These are phyloP conservation scores for Halcyon malimbica DNA, from an alignment of 2,113 vertebrate genomes.

Conservation along the genomic window DNA sequence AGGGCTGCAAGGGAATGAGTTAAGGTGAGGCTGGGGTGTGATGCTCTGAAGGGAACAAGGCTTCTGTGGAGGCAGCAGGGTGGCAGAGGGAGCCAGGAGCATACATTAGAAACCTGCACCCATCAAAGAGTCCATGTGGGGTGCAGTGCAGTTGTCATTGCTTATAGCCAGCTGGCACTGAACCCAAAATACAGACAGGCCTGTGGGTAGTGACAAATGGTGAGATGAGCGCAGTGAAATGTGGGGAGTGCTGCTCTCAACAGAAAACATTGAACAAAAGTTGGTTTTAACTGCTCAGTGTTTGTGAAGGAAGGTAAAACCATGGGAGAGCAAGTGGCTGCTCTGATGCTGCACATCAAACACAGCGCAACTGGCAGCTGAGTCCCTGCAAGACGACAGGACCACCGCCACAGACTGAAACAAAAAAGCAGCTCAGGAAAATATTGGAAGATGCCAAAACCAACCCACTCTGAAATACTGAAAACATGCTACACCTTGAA, in stretches of 20 bases:
- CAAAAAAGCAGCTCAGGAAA: not conserved
- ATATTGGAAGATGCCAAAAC: not conserved
- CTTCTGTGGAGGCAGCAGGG: not conserved
- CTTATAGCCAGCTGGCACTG: not conserved
- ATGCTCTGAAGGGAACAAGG: not conserved
- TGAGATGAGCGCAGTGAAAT: not conserved
- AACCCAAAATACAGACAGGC: not conserved
- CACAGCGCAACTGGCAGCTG: not conserved
- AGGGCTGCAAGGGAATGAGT: not conserved
- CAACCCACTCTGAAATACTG: not conserved
- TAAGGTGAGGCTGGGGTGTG: not conserved
- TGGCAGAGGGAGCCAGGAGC: not conserved
- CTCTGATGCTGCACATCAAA: slow-evolving; percentile 11
- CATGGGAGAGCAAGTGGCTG: not conserved
- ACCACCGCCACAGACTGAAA: not conserved
- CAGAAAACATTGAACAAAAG: not conserved
- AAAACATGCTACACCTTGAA: not conserved
- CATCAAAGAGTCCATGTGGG: fast-evolving
- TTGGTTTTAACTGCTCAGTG: not conserved
- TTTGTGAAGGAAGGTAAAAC: slow-evolving; percentile 16
- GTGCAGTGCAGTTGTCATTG: not conserved
- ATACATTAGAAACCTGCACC: not conserved
- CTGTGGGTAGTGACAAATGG: fast-evolving
- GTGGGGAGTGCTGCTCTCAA: not conserved
- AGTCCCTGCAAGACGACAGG: not conserved